These are phyloP conservation scores for Ginglymostoma cirratum DNA, from an alignment of 2,113 vertebrate genomes.

Conservation along the genomic window DNA sequence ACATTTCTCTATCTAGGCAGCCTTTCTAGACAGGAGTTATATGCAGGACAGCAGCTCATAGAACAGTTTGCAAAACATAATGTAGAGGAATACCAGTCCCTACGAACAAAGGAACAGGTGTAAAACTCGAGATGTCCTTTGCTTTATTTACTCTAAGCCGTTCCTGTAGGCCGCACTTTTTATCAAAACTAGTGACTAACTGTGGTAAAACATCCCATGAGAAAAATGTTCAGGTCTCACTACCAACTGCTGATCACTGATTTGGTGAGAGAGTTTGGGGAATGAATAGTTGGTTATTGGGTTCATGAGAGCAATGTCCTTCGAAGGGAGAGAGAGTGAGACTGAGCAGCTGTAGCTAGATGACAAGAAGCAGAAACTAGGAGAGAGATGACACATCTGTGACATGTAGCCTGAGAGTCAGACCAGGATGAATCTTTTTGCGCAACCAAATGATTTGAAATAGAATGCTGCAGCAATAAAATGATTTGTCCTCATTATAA, in stretches of 20 bases:
- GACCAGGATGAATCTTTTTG: not conserved
- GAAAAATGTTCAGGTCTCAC: not conserved
- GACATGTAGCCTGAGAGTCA: not conserved
- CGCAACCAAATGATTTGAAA: not conserved
- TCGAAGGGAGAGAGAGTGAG: not conserved
- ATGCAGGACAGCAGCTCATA: not conserved
- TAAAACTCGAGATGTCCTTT: not conserved
- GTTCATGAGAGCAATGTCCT: not conserved
- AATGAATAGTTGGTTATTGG: not conserved
- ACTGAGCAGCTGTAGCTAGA: too few species aligned
- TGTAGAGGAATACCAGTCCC: not conserved
- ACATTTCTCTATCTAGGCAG: not conserved
- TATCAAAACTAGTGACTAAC: not conserved
- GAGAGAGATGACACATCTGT: not conserved
- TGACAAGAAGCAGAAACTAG: not conserved
- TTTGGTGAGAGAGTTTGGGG: not conserved
- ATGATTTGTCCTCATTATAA: not conserved
- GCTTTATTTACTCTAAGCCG: not conserved
- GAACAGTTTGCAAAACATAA: not conserved
- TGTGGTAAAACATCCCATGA: not conserved
- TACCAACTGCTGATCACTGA: not conserved
- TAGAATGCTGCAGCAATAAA: not conserved
- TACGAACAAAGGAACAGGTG: not conserved
- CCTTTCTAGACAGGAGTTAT: not conserved
- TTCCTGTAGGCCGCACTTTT: not conserved